These are phyloP conservation scores for Astropecten irregularis DNA, from an alignment of 53 echinoderm and acorn worm species.

Conservation along the genomic window DNA sequence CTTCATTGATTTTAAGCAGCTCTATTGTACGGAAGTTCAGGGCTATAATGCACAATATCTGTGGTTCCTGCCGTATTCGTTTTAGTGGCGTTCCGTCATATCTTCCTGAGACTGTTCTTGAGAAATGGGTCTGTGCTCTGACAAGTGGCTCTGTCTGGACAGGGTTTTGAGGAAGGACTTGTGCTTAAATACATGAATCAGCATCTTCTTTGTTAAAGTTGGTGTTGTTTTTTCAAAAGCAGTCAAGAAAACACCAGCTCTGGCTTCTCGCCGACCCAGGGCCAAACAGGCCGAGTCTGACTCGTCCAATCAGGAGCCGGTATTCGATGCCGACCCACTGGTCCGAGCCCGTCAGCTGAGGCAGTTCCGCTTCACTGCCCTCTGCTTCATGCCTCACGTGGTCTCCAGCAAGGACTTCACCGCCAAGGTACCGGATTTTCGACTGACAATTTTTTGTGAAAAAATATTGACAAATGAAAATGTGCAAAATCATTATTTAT, in stretches of 20 bases:
- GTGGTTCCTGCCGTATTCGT: too few relatives aligned
- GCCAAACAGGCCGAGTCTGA: not conserved
- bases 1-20: too few relatives aligned
- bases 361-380: constrained; percentile 83
- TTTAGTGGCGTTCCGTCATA: too few relatives aligned
- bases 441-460: not conserved
- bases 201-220: not conserved
- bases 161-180: too few relatives aligned
- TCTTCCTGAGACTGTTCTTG: too few relatives aligned
- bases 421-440: constrained; percentile 74
- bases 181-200: not conserved
- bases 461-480: not conserved
- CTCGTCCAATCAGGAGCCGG: constrained; percentile 35
- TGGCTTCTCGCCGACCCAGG: not conserved
- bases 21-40: too few relatives aligned
- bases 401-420: constrained; percentile 72
- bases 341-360: constrained; percentile 75
- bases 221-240: not conserved
- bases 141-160: too few relatives aligned
- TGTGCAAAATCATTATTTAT: too few relatives aligned
- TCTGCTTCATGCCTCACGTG: constrained; percentile 78
- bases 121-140: too few relatives aligned
- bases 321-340: constrained; percentile 59
- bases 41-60: too few relatives aligned
- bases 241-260: not conserved